These are phyloP conservation scores for Apostichopus californicus DNA, from an alignment of 35 echinoderm and acorn worm genomes.

Conservation along the genomic window DNA sequence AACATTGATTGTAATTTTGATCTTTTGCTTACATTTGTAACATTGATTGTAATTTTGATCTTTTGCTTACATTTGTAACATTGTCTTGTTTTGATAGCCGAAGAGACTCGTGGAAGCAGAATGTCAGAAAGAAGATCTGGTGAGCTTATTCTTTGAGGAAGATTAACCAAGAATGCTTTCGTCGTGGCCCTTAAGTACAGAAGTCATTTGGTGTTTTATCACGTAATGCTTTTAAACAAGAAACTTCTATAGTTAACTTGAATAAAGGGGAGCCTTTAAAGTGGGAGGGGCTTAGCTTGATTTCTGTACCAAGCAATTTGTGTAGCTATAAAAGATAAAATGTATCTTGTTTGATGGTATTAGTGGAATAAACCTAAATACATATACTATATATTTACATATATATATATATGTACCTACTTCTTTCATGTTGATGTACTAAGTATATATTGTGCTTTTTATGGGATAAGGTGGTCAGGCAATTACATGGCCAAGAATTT, in stretches of 20 bases:
- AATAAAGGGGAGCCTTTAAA: neutral
- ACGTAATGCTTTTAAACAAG: neutral
- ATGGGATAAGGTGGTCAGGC: too few relatives aligned
- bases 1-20: too few relatives aligned
- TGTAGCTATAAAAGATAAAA: neutral
- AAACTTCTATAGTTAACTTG: neutral
- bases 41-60: too few relatives aligned
- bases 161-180: constrained; percentile 18
- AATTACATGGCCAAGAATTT: too few relatives aligned
- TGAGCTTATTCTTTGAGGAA: constrained; percentile 64
- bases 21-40: too few relatives aligned
- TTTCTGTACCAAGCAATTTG: neutral
- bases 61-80: too few relatives aligned
- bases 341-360: neutral
- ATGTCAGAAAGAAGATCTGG: constrained; percentile 39
- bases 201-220: too few relatives aligned
- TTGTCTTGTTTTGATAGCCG: neutral
- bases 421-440: too few relatives aligned
- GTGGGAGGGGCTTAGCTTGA: neutral
- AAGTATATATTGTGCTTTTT: too few relatives aligned
- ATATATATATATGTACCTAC: too few relatives aligned
- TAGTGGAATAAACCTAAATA: neutral
- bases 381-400: too few relatives aligned
- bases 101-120: constrained; percentile 38
- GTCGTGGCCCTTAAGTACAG: too few relatives aligned